These are phyloP conservation scores for Haemorhous mexicanus DNA, from an alignment of 2,113 vertebrate genomes.

Conservation along the genomic window DNA sequence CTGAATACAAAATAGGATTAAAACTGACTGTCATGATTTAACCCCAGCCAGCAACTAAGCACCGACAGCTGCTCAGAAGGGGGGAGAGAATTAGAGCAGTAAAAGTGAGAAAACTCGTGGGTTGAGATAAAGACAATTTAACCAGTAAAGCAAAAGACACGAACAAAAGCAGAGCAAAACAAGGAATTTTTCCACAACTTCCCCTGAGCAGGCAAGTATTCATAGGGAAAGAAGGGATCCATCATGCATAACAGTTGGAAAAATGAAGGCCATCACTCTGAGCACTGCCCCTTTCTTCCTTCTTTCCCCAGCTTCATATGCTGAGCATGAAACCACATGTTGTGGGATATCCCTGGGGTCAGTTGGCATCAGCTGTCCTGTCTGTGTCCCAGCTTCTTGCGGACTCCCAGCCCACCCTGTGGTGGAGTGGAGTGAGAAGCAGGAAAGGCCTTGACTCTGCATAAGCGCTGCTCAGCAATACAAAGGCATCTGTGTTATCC, in stretches of 20 bases:
- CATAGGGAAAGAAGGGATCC: not conserved
- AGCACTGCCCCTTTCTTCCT: not conserved
- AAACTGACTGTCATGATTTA: not conserved
- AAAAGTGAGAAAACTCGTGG: not conserved
- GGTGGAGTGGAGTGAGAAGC: not conserved
- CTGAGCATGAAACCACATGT: not conserved
- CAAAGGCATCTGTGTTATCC: not conserved
- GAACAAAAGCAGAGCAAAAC: not conserved
- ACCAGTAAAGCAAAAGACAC: not conserved
- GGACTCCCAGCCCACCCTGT: not conserved
- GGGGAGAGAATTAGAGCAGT: not conserved
- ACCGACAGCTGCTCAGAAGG: not conserved
- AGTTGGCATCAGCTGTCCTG: not conserved
- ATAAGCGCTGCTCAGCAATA: not conserved
- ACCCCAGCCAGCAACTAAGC: not conserved
- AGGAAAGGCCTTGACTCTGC: not conserved
- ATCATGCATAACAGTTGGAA: not conserved
- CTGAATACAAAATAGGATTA: not conserved
- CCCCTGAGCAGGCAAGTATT: not conserved
- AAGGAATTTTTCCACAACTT: not conserved
- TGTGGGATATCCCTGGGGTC: not conserved
- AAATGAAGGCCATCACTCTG: not conserved
- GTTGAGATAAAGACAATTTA: not conserved
- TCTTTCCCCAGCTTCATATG: not conserved
- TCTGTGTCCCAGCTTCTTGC: not conserved